Conservation (phyloP, 2,113 vertebrate species). For the Oncorhynchus keta region DNA sequence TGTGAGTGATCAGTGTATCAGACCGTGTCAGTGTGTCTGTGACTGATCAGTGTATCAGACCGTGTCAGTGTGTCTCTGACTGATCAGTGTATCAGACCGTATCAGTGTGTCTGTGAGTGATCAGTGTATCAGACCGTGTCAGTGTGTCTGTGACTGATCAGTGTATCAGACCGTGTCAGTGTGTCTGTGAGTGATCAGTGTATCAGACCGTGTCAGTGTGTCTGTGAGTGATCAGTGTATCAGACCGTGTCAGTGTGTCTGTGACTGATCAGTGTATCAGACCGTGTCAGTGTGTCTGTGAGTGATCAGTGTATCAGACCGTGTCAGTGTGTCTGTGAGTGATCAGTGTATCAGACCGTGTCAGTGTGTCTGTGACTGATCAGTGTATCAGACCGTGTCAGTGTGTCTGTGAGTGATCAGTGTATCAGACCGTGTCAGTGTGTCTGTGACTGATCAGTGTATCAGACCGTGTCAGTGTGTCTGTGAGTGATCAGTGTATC, state of each 20-base stretch:
- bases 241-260: neutral
- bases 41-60: neutral
- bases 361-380: neutral
- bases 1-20: neutral
- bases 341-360: neutral
- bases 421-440: neutral
- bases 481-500: neutral
- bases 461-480: neutral
- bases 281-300: neutral
- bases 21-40: neutral
- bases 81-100: neutral
- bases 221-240: conserved; percentile 18
- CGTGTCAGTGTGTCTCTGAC: neutral
- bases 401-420: conserved; percentile 20
- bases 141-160: neutral
- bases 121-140: neutral
- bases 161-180: neutral
- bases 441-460: neutral
- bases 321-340: neutral
- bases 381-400: neutral
- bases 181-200: conserved; percentile 20
- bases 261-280: neutral
- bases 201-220: conserved; percentile 8
- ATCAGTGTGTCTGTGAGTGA: neutral
- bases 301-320: neutral